Conservation (phyloP, 23 tunicate species). For the Oikopleura vanhoeffeni region DNA sequence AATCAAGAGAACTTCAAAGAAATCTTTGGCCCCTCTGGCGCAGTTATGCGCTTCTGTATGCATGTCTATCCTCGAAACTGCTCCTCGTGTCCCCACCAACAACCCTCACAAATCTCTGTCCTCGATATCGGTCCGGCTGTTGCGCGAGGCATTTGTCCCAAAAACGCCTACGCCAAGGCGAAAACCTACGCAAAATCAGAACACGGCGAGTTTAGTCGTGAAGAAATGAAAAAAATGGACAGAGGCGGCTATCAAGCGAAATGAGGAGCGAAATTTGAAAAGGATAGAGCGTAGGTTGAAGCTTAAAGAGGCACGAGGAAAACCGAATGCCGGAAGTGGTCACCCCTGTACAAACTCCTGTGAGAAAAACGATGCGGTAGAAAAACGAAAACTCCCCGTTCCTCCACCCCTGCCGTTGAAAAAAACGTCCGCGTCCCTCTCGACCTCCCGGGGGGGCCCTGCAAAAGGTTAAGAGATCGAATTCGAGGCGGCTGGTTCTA, state of each 20-base stretch:
- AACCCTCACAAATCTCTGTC: conserved; percentile 11
- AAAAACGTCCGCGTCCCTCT: too few relatives aligned
- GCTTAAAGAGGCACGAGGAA: background rate
- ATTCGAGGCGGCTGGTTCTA: too few relatives aligned
- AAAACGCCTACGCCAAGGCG: background rate
- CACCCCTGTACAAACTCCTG: background rate
- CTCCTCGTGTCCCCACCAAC: conserved; percentile 11
- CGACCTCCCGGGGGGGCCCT: too few relatives aligned
- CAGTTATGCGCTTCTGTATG: background rate
- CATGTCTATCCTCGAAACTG: background rate
- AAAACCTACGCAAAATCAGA: background rate
- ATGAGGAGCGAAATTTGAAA: background rate
- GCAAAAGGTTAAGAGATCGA: too few relatives aligned
- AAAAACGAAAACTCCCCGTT: background rate
- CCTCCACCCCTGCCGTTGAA: too few relatives aligned
- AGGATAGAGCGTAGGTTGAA: background rate
- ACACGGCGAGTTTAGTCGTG: background rate
- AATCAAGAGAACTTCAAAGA: background rate
- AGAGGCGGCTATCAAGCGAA: background rate
- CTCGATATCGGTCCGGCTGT: background rate
- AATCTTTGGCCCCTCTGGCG: background rate
- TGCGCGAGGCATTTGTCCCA: background rate
- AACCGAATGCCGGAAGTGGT: background rate
- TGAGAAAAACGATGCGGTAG: background rate
- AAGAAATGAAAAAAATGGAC: background rate